These are phyloP conservation scores for Atrichornis clamosus DNA, from an alignment of 2,113 vertebrate genomes.

Conservation along the genomic window DNA sequence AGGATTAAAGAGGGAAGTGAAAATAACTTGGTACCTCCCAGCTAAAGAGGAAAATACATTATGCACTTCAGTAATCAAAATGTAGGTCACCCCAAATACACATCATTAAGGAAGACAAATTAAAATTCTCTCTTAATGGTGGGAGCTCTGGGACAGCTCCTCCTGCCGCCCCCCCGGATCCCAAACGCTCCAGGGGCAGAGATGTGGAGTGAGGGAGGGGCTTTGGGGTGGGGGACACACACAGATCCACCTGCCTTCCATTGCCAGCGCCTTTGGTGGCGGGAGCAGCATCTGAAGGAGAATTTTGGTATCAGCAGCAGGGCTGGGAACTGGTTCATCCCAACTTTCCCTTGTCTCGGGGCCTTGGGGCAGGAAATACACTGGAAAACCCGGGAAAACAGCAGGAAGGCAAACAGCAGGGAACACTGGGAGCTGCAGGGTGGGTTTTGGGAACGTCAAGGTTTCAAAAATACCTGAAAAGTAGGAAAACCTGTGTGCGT, in stretches of 20 bases:
- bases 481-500: no score
- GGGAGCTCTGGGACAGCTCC: not conserved
- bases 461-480: not conserved
- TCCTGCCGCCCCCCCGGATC: not conserved
- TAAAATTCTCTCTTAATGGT: not conserved
- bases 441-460: not conserved
- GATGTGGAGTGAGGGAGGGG: no score
- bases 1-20: conserved; percentile 36
- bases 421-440: not conserved
- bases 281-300: not conserved
- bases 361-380: not conserved
- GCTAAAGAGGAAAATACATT: not conserved
- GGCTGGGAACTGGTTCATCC: not conserved
- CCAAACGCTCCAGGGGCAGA: no score
- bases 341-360: rapidly evolving
- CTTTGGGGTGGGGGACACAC: not conserved
- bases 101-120: not conserved
- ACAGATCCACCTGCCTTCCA: no score
- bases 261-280: no score
- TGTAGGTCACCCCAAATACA: not conserved
- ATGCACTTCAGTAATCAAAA: conserved; percentile 54
- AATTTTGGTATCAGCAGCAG: not conserved
- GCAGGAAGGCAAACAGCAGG: not conserved
- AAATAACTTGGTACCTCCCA: conserved; percentile 26
- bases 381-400: not conserved